Percentiles rank a stretch among this genome's conserved stretches.
Conservation (phyloP, 2,888 invertebrate species). For the Rhagonycha lutea region DNA sequence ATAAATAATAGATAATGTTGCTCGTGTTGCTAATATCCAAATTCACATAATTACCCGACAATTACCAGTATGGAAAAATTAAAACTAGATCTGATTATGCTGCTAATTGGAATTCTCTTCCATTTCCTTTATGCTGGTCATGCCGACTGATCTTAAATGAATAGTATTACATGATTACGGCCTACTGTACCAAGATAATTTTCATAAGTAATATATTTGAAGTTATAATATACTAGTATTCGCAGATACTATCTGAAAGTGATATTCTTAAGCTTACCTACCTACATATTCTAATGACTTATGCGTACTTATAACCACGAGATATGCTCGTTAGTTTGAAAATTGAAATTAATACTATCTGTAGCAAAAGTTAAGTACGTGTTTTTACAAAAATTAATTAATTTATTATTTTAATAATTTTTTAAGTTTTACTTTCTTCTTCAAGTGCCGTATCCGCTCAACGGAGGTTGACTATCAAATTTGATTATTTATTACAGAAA, state of each 20-base stretch:
- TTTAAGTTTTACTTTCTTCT: too few relatives aligned
- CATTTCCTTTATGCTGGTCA: constrained; percentile 7
- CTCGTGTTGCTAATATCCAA: neutral
- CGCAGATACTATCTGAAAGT: neutral
- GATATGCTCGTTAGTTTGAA: neutral
- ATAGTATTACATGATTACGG: neutral
- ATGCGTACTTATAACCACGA: neutral
- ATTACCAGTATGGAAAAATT: neutral
- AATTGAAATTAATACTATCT: neutral
- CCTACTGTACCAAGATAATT: neutral
- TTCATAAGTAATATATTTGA: neutral
- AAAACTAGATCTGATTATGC: neutral
- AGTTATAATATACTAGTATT: neutral
- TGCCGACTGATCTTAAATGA: neutral
- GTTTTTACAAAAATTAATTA: neutral
- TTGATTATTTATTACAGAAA: too few relatives aligned
- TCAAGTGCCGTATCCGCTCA: too few relatives aligned
- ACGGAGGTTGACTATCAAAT: too few relatives aligned
- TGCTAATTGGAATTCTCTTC: constrained; percentile 4
- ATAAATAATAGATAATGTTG: neutral
- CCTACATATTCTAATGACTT: neutral
- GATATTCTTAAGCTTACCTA: neutral
- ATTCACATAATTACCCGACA: constrained; percentile 7
- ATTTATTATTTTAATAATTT: too few relatives aligned
- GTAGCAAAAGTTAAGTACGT: neutral